Conservation (phyloP, 2,888 invertebrate species). For the Xanthia icteritia region DNA sequence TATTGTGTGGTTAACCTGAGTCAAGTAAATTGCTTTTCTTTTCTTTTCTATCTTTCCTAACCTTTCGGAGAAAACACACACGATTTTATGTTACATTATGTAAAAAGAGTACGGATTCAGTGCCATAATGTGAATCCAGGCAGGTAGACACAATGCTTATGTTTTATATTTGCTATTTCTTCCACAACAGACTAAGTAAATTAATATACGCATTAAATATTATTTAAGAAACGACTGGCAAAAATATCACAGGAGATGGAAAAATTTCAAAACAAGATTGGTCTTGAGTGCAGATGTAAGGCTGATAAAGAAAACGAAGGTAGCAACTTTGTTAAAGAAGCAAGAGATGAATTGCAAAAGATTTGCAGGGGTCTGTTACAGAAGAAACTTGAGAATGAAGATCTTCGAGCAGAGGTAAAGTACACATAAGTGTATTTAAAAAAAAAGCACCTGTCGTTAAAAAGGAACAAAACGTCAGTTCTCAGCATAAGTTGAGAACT, state of each 20-base stretch:
- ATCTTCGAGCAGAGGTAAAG: slow-evolving; percentile 80
- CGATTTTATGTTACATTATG: neutral
- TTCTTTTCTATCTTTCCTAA: no score
- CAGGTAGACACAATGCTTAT: neutral
- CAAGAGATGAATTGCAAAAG: slow-evolving; percentile 81
- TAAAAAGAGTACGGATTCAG: neutral
- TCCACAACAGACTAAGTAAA: neutral
- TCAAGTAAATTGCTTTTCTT: no score
- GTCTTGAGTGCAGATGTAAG: slow-evolving; percentile 73
- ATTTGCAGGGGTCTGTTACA: slow-evolving; percentile 79
- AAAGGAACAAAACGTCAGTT: no score
- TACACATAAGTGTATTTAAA: no score
- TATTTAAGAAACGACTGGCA: slow-evolving; percentile 72
- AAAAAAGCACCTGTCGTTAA: no score
- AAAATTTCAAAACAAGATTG: slow-evolving; percentile 66
- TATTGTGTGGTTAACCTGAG: no score
- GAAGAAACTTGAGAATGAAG: slow-evolving; percentile 84
- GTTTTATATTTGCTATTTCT: neutral
- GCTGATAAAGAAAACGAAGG: slow-evolving; percentile 79
- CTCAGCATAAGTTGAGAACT: no score
- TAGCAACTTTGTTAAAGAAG: slow-evolving; percentile 76
- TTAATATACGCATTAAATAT: neutral
- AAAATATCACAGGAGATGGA: slow-evolving; percentile 69
- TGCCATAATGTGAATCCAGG: neutral
- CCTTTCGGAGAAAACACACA: neutral